A percentile compares a stretch with the other conserved stretches of the same genome.
Evolutionary conservation across 2,888 invertebrate species (phyloP).

Genomic region (Morpho helenor): DNA sequence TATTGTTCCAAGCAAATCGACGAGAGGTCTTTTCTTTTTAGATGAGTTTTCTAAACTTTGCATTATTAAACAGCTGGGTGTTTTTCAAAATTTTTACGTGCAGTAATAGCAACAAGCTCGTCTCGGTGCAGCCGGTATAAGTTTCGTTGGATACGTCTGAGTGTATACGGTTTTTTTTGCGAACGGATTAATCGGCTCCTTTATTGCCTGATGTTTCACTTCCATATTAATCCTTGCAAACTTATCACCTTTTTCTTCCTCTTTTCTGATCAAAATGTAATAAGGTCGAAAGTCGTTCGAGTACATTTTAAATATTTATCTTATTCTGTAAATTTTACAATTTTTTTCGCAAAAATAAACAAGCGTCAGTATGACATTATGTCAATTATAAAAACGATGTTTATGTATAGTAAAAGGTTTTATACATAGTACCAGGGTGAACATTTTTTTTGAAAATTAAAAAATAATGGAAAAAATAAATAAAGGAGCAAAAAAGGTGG

Average conservation of each 20-base stretch:
- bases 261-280: slow-evolving; percentile 57
- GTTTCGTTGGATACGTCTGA: slow-evolving; percentile 59
- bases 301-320: slow-evolving; percentile 42
- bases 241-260: slow-evolving; percentile 69
- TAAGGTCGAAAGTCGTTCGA: slow-evolving; percentile 63
- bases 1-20: slow-evolving; percentile 41
- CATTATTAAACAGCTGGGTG: slow-evolving; percentile 27
- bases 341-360: neutral
- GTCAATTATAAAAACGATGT: slow-evolving; percentile 32
- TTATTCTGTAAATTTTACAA: slow-evolving; percentile 25
- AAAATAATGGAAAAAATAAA: too few species aligned
- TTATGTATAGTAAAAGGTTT: slow-evolving; percentile 23
- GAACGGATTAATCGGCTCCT: slow-evolving; percentile 55
- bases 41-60: slow-evolving; percentile 27
- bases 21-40: slow-evolving; percentile 36
- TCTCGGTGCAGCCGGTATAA: slow-evolving; percentile 61
- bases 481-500: too few species aligned
- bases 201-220: slow-evolving; percentile 47
- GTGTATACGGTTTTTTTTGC: slow-evolving; percentile 52
- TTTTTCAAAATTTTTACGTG: slow-evolving; percentile 31
- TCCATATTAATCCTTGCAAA: slow-evolving; percentile 64
- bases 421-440: neutral
- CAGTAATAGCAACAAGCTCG: slow-evolving; percentile 60
- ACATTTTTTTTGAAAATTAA: too few species aligned
- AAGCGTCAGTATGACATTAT: slow-evolving; percentile 1